phyloP scores from a whole-genome alignment of 2,113 vertebrate genomes.

The Corythornis vintsioides region DNA sequence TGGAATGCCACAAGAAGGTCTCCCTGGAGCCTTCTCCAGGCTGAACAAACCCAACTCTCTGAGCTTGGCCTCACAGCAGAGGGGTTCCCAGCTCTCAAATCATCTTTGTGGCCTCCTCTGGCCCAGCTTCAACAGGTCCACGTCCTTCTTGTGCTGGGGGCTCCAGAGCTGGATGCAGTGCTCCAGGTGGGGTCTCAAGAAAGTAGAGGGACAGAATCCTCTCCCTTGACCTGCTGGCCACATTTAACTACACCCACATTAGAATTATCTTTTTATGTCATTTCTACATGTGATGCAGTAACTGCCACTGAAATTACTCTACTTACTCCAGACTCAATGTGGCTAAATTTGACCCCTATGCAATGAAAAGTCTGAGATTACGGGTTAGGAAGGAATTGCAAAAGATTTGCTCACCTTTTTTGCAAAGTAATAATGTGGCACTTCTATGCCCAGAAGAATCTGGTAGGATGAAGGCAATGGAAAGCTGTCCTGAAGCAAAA shows the following conservation, averaged over 20 bases:
- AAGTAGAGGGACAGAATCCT: no score
- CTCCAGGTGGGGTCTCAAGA: no score
- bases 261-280: neutral
- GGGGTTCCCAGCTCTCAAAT: no score
- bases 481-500: constrained; percentile 90
- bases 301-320: neutral
- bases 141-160: no score
- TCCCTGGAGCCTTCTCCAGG: no score
- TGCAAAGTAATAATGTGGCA: constrained; percentile 92
- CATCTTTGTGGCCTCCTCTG: no score
- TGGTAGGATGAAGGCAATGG: constrained; percentile 79
- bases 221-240: no score
- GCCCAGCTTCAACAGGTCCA: no score
- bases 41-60: no score
- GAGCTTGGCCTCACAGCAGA: no score
- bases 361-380: neutral
- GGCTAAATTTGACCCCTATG: neutral
- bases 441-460: constrained; percentile 86
- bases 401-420: constrained; percentile 82
- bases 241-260: neutral
- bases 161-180: no score
- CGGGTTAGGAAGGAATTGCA: neutral
- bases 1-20: no score
- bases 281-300: neutral
- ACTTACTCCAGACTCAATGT: neutral